Base-by-base conservation (phyloP, 2,113 vertebrate species). In the Perca flavescens region DNA sequence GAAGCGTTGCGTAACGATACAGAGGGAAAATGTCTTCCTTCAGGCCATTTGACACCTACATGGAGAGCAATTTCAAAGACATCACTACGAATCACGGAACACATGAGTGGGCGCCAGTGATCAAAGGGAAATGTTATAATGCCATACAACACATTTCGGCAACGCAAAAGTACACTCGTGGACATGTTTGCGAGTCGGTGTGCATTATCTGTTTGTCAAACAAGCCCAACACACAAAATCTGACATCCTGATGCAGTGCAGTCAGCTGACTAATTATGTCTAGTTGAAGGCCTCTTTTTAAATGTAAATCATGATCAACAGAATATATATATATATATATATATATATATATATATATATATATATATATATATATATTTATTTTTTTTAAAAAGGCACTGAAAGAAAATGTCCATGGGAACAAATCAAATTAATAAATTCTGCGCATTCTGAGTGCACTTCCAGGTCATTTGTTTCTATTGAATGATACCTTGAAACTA, bases 41-140 rank as follows among this genome's bases (percentile, higher is more conserved):
- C 1, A 60, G 83, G 86, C 74, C 73, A 72, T 40, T 36, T 6
- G 61, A 88, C 84, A 79, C 77, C 81, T 65, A 82, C 77, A 79
- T 4, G 6, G 16, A 86, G 47, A 63, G 28, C 40, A 15, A 21
- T 81, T 85, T 77, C 34, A 79, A 79, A 69, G 70, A 74, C 64
- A 77, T 31, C 58, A 19, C 49, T 16, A 6, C 67, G 74, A 86
- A 84, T 78, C 78, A 74, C 22, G 28, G 15, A 19, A 84, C 6
- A 40, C 25, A 62, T 40, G 74, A 86, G 69, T 58, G 49, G 61
- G 60, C 66, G 60, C 17, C 74, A 52, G 36, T 25, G 19, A 91
- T 74, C 76, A 86, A 65, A 91, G 71, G 21, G 54, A 25, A 67
- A 74, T 21, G 28, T 47, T 10, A n/a, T 21, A 56, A 57, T 40